Conservation (phyloP, 2,888 invertebrate species). For the Morinoia aosen region DNA sequence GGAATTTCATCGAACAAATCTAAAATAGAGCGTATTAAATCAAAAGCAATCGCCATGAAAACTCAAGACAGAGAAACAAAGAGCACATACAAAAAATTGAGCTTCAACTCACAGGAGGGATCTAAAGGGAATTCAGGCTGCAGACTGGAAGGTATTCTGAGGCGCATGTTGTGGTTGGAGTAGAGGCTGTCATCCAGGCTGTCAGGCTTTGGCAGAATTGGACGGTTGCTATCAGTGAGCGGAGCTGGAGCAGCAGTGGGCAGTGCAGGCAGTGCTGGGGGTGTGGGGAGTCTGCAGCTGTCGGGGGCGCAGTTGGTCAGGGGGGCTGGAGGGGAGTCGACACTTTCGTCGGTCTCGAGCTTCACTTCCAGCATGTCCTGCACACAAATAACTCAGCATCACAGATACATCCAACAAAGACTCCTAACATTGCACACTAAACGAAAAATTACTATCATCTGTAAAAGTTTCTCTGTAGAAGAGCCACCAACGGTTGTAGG, state of each 20-base stretch:
- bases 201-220: not conserved
- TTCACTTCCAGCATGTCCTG: constrained; percentile 65
- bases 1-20: no score
- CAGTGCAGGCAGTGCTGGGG: not conserved
- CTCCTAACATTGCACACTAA: not conserved
- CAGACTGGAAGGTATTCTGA: constrained; percentile 54
- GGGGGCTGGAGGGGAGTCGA: not conserved
- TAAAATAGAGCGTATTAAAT: not conserved
- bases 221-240: not conserved
- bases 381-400: not conserved
- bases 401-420: not conserved
- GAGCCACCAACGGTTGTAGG: not conserved
- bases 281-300: not conserved
- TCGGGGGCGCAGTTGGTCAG: not conserved
- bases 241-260: not conserved
- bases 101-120: constrained; percentile 62
- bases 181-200: not conserved
- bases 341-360: constrained; percentile 60
- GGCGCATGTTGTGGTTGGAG: constrained; percentile 7
- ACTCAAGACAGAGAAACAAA: not conserved
- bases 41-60: not conserved
- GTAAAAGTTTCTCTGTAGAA: not conserved
- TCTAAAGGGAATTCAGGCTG: constrained; percentile 67
- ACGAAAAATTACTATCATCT: not conserved
- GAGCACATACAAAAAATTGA: not conserved